phyloP scores from a whole-genome alignment of 2,113 vertebrate genomes.

The Cnemophilus loriae region DNA sequence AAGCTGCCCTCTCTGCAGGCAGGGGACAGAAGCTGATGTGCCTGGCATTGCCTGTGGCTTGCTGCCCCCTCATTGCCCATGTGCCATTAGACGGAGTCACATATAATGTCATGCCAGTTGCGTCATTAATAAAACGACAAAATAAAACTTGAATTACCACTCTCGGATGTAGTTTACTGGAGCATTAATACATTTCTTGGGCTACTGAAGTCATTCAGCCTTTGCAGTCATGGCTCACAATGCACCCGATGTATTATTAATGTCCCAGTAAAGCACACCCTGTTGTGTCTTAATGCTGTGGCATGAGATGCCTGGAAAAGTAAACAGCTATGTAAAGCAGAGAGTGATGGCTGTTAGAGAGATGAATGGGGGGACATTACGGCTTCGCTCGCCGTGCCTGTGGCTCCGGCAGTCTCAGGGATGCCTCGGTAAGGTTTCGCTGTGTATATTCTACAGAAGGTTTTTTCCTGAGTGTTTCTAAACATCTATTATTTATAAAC shows the following conservation, averaged over 20 bases:
- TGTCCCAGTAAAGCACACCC: slow-evolving; percentile 65
- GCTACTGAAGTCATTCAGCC: slow-evolving; percentile 66
- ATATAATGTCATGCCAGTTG: slow-evolving; percentile 17
- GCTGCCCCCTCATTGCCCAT: background rate
- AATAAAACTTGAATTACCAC: slow-evolving; percentile 68
- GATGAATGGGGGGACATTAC: slow-evolving; percentile 42
- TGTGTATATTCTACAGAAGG: background rate
- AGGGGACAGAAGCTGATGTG: background rate
- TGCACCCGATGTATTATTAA: slow-evolving; percentile 68
- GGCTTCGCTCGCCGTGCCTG: background rate
- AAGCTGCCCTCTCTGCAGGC: background rate
- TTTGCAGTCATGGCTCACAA: slow-evolving; percentile 69
- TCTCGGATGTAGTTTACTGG: slow-evolving; percentile 61
- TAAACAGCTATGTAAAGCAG: slow-evolving; percentile 66
- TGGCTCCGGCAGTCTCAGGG: slow-evolving; percentile 37
- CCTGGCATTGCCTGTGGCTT: background rate
- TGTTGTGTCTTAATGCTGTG: slow-evolving; percentile 67
- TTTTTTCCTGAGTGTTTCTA: slow-evolving; percentile 10
- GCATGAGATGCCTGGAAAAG: slow-evolving; percentile 51
- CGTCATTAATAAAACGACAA: slow-evolving; percentile 67
- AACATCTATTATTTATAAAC: slow-evolving; percentile 46
- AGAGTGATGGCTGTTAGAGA: slow-evolving; percentile 9
- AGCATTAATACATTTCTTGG: slow-evolving; percentile 59
- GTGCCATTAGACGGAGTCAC: background rate
- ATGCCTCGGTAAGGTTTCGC: background rate